Conservation (phyloP, 2,797 vertebrate species). For the Aratinga solstitialis region DNA sequence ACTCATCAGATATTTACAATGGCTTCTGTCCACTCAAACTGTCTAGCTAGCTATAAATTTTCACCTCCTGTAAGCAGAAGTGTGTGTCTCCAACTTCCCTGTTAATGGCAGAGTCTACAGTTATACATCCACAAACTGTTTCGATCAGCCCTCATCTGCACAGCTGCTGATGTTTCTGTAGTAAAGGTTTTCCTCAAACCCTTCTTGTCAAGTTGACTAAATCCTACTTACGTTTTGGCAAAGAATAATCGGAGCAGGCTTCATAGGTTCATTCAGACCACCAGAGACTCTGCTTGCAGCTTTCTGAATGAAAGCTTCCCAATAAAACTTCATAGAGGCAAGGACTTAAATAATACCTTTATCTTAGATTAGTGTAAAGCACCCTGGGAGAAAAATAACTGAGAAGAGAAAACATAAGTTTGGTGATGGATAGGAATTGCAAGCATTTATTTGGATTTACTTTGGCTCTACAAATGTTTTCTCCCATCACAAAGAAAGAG, state of each 20-base stretch:
- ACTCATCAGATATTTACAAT: slow-evolving; percentile 22
- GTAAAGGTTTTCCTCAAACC: slow-evolving; percentile 12
- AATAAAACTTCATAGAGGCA: not conserved
- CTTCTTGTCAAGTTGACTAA: slow-evolving; percentile 33
- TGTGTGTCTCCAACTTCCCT: not conserved
- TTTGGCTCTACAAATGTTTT: slow-evolving; percentile 10
- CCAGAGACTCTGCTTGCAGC: not conserved
- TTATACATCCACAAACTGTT: not conserved
- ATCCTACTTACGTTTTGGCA: not conserved
- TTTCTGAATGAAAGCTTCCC: not conserved
- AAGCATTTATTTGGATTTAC: slow-evolving; percentile 26
- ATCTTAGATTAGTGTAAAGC: not conserved
- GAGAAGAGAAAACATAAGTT: not conserved
- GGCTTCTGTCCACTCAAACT: not conserved
- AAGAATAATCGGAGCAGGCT: not conserved
- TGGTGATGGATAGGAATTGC: not conserved
- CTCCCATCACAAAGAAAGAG: not conserved
- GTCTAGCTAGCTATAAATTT: not conserved
- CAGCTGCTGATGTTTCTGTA: slow-evolving; percentile 1
- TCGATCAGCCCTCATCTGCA: not conserved
- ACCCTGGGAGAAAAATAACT: not conserved
- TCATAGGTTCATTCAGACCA: not conserved
- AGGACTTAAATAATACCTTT: not conserved
- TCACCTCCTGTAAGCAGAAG: not conserved
- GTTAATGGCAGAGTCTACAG: not conserved